phyloP scores from a whole-genome alignment of 2,113 vertebrate genomes.

The Campylomormyrus tamandua region DNA sequence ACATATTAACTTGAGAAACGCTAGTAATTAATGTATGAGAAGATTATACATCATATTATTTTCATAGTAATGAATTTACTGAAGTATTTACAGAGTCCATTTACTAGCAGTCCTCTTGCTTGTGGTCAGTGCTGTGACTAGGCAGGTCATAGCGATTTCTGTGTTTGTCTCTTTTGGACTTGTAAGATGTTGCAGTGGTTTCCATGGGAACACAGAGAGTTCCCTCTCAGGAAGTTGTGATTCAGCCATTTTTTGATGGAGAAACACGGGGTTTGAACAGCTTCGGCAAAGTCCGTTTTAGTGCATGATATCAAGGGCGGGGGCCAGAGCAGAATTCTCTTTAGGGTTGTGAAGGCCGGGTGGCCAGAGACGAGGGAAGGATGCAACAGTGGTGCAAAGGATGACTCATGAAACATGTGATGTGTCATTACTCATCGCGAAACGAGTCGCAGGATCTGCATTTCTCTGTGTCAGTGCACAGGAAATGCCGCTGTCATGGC shows the following conservation, averaged over 20 bases:
- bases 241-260: neutral
- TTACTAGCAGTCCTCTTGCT: constrained; percentile 29
- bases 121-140: constrained; percentile 37
- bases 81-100: neutral
- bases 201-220: constrained; percentile 52
- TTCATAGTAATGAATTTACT: neutral
- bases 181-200: constrained; percentile 41
- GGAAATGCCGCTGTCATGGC: neutral
- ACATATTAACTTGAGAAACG: neutral
- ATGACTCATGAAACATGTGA: constrained; percentile 5
- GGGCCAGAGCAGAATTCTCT: neutral
- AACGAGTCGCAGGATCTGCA: neutral
- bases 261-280: neutral
- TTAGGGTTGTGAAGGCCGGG: neutral
- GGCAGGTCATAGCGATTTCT: constrained; percentile 26
- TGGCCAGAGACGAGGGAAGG: neutral
- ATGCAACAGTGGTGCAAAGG: neutral
- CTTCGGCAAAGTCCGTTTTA: neutral
- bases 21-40: neutral
- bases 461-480: neutral
- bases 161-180: constrained; percentile 22
- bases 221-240: constrained; percentile 15
- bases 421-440: neutral
- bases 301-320: neutral
- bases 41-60: neutral